Base-by-base conservation (phyloP, 2,888 invertebrate genomes). In the Cetonia aurata region DNA sequence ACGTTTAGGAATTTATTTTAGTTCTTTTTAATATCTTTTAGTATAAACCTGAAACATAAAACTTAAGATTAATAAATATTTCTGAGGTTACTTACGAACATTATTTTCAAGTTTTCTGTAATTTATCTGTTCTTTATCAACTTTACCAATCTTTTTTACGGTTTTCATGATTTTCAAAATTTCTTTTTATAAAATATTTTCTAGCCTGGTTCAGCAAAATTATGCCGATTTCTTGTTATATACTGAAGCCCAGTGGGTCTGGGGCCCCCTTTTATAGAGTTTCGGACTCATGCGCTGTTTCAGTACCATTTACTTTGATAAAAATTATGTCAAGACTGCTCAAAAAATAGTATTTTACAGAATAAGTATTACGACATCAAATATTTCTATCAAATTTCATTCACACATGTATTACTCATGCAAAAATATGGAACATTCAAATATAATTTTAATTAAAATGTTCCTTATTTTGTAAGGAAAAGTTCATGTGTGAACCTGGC, bases 211-310 rank as follows among this genome's bases (percentile, higher is more conserved):
- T 25, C 4, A 25, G 4, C 4, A 25, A n/a, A 25, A 25, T 25
- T 25, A 25, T 48, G 17, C 44, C 48, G 62, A 33, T 60, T 46
- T 31, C 60, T 31, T 1, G 25, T 25, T 25, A 15, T 48, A 31
- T 33, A 62, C 62, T 62, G 62, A 12, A 13, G 48, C 33, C 33
- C 48, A 31, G 48, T 62, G 62, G 48, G 37, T 48, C 13, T 15
- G 19, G 62, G 48, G 62, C 33, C 62, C 62, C 62, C 33, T 62
- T 62, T 62, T 62, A 62, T 62, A 62, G 62, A 48, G 62, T 31
- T 25, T 31, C 25, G 33, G 33, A 48, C 31, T 62, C 62, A 62
- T 62, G 62, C 62, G 62, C 62, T 33, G 62, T 62, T 48, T 62
- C 33, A 48, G 33, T 46, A 48, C 3, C 48, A 60, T 46, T 60